A percentile compares a stretch with the other conserved stretches of the same genome.
These are phyloP conservation scores for Harpalus rufipes DNA, from an alignment of 2,888 invertebrate genomes.

Conservation along the genomic window DNA sequence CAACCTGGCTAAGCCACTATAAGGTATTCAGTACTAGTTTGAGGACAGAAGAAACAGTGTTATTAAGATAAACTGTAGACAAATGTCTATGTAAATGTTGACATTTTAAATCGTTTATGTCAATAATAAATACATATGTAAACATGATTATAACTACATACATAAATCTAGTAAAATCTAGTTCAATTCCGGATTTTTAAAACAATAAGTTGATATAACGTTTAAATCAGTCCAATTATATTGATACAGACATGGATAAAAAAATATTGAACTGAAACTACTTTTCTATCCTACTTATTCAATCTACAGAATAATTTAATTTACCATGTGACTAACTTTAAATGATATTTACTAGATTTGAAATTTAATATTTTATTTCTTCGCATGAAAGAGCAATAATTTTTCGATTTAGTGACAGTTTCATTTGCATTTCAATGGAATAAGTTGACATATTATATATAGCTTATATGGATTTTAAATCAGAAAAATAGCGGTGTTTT, in stretches of 20 bases:
- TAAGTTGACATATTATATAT: background rate
- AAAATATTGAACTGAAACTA: background rate
- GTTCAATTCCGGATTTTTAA: constrained; percentile 30
- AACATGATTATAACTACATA: background rate
- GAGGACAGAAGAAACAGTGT: constrained; percentile 12
- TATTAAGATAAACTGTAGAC: constrained; percentile 24
- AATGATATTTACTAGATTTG: background rate
- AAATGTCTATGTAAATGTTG: constrained; percentile 40
- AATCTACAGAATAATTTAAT: background rate
- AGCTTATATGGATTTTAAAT: too few species aligned
- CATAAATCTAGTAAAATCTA: constrained; percentile 26
- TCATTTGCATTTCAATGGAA: background rate
- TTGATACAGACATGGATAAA: background rate
- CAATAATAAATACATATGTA: constrained; percentile 36
- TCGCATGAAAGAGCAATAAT: too few species aligned
- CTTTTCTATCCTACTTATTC: background rate
- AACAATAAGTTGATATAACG: constrained; percentile 19
- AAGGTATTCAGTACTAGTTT: background rate
- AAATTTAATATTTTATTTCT: background rate
- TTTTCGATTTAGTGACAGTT: background rate
- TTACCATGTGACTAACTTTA: background rate
- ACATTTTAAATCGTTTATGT: constrained; percentile 6
- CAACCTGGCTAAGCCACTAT: too few species aligned
- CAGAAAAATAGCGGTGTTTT: too few species aligned
- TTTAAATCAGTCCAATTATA: constrained; percentile 7